A percentile compares a stretch with the other conserved stretches of the same genome.
Evolutionary conservation across 2,113 vertebrate species (phyloP).

Genomic region (Plecturocebus donacophilus): DNA sequence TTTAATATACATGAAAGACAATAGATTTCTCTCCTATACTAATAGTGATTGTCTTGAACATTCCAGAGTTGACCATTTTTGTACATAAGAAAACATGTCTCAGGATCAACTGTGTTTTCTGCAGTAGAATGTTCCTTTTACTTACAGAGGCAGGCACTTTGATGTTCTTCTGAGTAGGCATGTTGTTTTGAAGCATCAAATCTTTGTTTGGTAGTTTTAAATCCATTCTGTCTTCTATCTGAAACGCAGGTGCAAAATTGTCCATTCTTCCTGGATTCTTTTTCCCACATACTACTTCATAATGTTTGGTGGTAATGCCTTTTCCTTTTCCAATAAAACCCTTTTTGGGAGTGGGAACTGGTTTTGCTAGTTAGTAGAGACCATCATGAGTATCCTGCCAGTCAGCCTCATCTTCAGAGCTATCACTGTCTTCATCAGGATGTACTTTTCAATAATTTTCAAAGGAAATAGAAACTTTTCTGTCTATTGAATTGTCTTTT

Average conservation of each 20-base stretch:
- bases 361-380: slow-evolving; percentile 95
- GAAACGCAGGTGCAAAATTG: slow-evolving; percentile 96
- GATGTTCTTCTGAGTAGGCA: slow-evolving; percentile 93
- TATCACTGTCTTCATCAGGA: slow-evolving; percentile 95
- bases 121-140: slow-evolving; percentile 98
- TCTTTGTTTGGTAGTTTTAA: slow-evolving; percentile 97
- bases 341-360: slow-evolving; percentile 90
- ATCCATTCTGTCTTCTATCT: slow-evolving; percentile 97
- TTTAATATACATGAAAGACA: slow-evolving; percentile 92
- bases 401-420: slow-evolving; percentile 97
- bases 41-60: slow-evolving; percentile 96
- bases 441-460: slow-evolving; percentile 98
- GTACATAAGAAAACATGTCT: slow-evolving; percentile 96
- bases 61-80: slow-evolving; percentile 95
- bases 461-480: slow-evolving; percentile 90
- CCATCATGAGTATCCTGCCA: slow-evolving; percentile 97
- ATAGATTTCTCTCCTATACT: slow-evolving; percentile 99
- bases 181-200: slow-evolving; percentile 97
- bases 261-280: slow-evolving; percentile 99
- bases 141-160: slow-evolving; percentile 94
- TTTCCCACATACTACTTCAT: slow-evolving; percentile 94
- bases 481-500: slow-evolving; percentile 93
- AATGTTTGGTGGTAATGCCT: slow-evolving; percentile 98
- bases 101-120: slow-evolving; percentile 97
- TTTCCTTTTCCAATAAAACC: slow-evolving; percentile 96